Evolutionary conservation across 2,888 invertebrate species (phyloP).

Genomic region (Aporophyla nigra): DNA sequence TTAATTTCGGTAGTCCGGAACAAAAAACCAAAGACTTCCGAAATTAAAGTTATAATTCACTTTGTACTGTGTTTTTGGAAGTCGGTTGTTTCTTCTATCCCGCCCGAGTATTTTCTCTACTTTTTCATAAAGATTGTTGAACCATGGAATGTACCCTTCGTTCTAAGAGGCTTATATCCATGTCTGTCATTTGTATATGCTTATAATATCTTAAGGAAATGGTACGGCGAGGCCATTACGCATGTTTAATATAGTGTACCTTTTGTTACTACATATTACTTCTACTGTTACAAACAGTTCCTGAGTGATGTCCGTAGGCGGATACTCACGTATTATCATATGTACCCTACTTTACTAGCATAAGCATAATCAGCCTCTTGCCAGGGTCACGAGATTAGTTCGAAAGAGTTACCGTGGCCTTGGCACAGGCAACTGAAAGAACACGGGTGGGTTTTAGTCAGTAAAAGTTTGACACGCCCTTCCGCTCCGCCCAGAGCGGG

Average conservation of each 20-base stretch:
- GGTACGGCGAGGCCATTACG: background rate
- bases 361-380: too few relatives aligned
- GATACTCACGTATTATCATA: background rate
- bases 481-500: too few relatives aligned
- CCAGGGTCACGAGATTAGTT: too few relatives aligned
- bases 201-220: constrained; percentile 25
- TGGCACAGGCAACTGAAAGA: too few relatives aligned
- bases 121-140: background rate
- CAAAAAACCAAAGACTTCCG: too few relatives aligned
- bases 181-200: background rate
- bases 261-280: background rate
- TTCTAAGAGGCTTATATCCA: background rate
- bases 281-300: constrained; percentile 4
- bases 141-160: background rate
- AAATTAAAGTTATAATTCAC: too few relatives aligned
- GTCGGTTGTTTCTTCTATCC: too few relatives aligned
- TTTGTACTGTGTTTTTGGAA: too few relatives aligned
- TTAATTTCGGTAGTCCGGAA: background rate
- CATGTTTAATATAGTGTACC: background rate
- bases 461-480: too few relatives aligned
- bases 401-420: too few relatives aligned
- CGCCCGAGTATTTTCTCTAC: background rate
- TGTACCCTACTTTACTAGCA: background rate
- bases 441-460: too few relatives aligned
- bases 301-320: constrained; percentile 27